phyloP scores from a whole-genome alignment of 2,113 vertebrate species.

The Hiodon alosoides region DNA sequence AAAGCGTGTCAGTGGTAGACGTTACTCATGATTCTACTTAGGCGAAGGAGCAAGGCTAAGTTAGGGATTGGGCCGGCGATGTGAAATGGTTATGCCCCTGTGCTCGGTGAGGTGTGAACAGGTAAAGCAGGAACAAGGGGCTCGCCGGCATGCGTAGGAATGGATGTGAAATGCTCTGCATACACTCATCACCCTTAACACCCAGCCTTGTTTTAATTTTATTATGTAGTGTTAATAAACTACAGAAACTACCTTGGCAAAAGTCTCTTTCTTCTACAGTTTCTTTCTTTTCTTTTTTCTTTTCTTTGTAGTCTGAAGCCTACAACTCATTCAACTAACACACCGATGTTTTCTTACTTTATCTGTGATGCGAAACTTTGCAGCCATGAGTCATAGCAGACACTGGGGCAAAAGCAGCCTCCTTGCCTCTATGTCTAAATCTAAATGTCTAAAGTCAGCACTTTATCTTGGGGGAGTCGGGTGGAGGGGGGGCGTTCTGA shows the following conservation, averaged over 20 bases:
- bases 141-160: not conserved
- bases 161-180: not conserved
- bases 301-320: not conserved
- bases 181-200: not conserved
- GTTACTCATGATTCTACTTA: no score
- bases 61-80: no score
- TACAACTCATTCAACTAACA: not conserved
- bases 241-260: not conserved
- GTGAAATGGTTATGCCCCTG: not conserved
- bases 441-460: conserved; percentile 17
- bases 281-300: not conserved
- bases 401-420: not conserved
- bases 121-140: not conserved
- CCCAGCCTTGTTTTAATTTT: no score
- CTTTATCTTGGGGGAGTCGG: not conserved
- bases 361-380: not conserved
- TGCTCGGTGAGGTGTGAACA: not conserved
- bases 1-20: conserved; percentile 17
- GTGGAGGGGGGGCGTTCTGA: not conserved
- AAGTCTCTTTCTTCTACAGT: not conserved
- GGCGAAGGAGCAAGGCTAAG: no score
- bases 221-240: not conserved
- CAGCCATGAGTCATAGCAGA: conserved; percentile 13
- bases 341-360: not conserved
- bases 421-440: not conserved